These are phyloP conservation scores for Pediacus dermestoides DNA, from an alignment of 2,888 invertebrate species.

Conservation along the genomic window DNA sequence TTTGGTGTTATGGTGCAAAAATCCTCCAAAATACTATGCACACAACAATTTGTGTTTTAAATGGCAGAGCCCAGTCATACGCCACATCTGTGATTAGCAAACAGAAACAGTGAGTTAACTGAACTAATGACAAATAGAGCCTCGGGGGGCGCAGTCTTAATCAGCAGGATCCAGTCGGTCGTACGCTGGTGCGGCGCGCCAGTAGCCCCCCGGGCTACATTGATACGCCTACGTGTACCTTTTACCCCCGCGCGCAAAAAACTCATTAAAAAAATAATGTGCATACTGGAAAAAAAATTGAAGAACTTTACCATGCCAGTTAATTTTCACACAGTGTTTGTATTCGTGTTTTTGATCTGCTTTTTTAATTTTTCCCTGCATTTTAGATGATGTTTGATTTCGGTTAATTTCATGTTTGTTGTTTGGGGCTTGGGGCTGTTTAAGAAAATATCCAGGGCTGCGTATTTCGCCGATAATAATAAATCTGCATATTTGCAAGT, in stretches of 20 bases:
- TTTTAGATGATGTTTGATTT: slow-evolving; percentile 29
- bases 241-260: slow-evolving; percentile 33
- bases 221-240: slow-evolving; percentile 36
- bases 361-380: slow-evolving; percentile 28
- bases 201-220: slow-evolving; percentile 38
- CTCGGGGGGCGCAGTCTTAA: slow-evolving; percentile 45
- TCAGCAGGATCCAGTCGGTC: slow-evolving; percentile 30
- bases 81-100: slow-evolving; percentile 51
- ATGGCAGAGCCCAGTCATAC: no score
- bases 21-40: no score
- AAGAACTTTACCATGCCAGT: slow-evolving; percentile 30
- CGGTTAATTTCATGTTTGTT: slow-evolving; percentile 5
- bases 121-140: slow-evolving; percentile 49
- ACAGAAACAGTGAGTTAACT: slow-evolving; percentile 49
- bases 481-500: no score
- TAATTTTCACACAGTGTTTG: slow-evolving; percentile 38
- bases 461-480: no score
- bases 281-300: no score
- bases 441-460: no score
- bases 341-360: slow-evolving; percentile 33
- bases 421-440: not conserved
- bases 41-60: no score
- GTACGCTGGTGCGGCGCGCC: slow-evolving; percentile 20
- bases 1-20: no score
- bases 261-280: slow-evolving; percentile 40